Conservation (phyloP, 2,888 invertebrate genomes). For the Xanthia togata region DNA sequence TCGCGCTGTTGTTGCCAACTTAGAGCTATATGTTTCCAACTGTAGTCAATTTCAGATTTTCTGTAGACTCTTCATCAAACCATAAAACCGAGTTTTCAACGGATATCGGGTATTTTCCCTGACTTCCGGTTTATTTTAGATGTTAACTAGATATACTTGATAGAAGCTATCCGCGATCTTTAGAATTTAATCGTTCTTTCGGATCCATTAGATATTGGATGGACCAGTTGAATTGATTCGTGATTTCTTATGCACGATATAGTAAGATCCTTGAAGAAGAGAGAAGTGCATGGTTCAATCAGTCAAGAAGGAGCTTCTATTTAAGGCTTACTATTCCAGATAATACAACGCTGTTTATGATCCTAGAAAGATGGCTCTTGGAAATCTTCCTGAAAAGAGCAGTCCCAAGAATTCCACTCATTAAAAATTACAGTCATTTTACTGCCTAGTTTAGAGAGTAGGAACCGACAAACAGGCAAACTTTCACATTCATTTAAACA, state of each 20-base stretch:
- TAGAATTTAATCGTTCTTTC: neutral
- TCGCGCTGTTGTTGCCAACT: neutral
- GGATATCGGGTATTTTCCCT: neutral
- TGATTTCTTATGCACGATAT: neutral
- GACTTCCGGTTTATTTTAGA: no score
- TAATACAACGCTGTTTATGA: neutral
- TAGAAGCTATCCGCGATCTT: neutral
- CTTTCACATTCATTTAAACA: neutral
- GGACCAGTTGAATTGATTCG: neutral
- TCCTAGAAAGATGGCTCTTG: neutral
- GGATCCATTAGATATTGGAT: neutral
- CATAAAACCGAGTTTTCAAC: neutral
- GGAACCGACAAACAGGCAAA: slow-evolving; percentile 13
- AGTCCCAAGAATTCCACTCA: neutral
- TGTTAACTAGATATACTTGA: neutral
- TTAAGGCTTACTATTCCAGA: neutral
- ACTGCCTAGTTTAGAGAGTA: neutral
- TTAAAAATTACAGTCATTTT: neutral
- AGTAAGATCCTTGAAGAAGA: neutral
- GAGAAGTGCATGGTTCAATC: neutral
- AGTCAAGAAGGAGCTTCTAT: neutral
- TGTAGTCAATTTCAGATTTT: no score
- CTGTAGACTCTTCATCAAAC: neutral
- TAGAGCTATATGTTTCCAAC: neutral
- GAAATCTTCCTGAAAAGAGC: neutral